phyloP scores from a whole-genome alignment of 2,113 vertebrate species.

The Sebastes fasciatus region DNA sequence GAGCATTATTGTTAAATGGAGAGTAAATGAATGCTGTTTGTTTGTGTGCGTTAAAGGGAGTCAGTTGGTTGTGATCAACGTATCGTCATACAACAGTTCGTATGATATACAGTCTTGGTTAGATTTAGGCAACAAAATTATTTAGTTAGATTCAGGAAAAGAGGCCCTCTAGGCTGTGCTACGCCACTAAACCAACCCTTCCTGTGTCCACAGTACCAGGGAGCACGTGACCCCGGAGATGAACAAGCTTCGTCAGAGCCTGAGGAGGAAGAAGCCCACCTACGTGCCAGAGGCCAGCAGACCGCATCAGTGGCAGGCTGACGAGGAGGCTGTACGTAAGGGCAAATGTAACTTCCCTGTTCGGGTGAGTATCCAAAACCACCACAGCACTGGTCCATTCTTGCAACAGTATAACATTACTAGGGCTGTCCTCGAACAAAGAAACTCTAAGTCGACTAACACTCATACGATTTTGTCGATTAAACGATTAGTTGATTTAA shows the following conservation, averaged over 20 bases:
- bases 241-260: conserved; percentile 95
- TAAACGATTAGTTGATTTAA: too few relatives aligned
- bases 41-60: neutral
- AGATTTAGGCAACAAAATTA: too few relatives aligned
- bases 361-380: conserved; percentile 81
- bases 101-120: too few relatives aligned
- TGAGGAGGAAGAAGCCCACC: conserved; percentile 92
- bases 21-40: neutral
- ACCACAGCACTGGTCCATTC: neutral
- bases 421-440: too few relatives aligned
- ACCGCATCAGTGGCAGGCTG: conserved; percentile 94
- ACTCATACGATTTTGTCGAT: too few relatives aligned
- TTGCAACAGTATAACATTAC: neutral
- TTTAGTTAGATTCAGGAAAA: too few relatives aligned
- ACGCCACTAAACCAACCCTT: neutral
- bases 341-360: conserved; percentile 93
- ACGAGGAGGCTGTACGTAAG: conserved; percentile 92
- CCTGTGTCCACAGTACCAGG: conserved; percentile 73
- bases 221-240: conserved; percentile 90
- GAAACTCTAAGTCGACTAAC: too few relatives aligned
- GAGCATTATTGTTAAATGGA: neutral
- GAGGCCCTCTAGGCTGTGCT: neutral
- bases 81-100: too few relatives aligned
- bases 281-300: conserved; percentile 93
- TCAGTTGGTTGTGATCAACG: neutral